These are phyloP conservation scores for Pampus argenteus DNA, from an alignment of 2,797 vertebrate genomes.

Conservation along the genomic window DNA sequence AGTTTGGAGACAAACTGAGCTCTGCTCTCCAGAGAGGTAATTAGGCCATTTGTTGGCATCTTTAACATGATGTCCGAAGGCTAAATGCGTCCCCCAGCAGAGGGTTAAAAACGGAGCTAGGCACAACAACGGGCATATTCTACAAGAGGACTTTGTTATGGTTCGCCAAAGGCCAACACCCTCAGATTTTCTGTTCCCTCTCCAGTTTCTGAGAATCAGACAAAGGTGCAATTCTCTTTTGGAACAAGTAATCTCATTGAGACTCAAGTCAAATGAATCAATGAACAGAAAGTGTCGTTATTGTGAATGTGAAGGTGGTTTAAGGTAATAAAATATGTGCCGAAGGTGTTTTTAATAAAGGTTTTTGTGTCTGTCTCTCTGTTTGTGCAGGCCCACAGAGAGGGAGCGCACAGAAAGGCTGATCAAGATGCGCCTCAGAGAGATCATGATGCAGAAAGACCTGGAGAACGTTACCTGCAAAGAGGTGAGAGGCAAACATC, in stretches of 20 bases:
- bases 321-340: conserved; percentile 7
- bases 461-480: conserved; percentile 98
- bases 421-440: conserved; percentile 93
- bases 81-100: conserved; percentile 62
- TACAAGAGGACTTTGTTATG: conserved; percentile 67
- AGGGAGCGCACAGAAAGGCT: conserved; percentile 93
- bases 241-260: conserved; percentile 65
- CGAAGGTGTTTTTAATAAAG: conserved; percentile 25
- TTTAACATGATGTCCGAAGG: conserved; percentile 47
- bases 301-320: conserved; percentile 33
- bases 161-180: conserved; percentile 16
- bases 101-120: conserved; percentile 49
- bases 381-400: conserved; percentile 91
- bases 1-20: conserved; percentile 27
- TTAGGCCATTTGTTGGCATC: conserved; percentile 73
- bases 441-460: conserved; percentile 99
- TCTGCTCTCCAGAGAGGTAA: conserved; percentile 62
- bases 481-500: conserved; percentile 85
- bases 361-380: conserved; percentile 56
- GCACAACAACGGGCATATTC: conserved; percentile 52
- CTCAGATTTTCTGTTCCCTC: conserved; percentile 61
- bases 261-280: conserved; percentile 27
- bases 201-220: conserved; percentile 63
- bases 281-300: conserved; percentile 24
- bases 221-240: conserved; percentile 64